phyloP scores from a whole-genome alignment of 2,888 invertebrate genomes.

The Drosophila macrospina region DNA sequence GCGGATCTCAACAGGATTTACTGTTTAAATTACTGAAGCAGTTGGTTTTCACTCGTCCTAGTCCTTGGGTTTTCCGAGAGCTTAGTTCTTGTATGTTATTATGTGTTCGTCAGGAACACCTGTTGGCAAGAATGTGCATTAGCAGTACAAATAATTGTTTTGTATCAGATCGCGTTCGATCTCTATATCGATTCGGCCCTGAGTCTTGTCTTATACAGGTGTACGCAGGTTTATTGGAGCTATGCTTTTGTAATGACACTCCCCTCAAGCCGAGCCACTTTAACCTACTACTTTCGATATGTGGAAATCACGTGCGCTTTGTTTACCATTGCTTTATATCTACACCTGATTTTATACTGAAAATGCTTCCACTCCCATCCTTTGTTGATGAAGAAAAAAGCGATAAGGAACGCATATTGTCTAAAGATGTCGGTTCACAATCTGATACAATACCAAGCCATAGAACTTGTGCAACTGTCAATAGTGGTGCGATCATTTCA shows the following conservation, averaged over 20 bases:
- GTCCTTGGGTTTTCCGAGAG: conserved; percentile 78
- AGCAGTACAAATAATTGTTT: conserved; percentile 71
- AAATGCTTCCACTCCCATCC: conserved; percentile 62
- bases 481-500: background rate
- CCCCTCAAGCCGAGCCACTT: conserved; percentile 66
- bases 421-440: conserved; percentile 5
- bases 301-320: conserved; percentile 80
- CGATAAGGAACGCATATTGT: conserved; percentile 30
- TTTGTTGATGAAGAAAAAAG: conserved; percentile 76
- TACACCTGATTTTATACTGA: conserved; percentile 77
- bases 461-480: background rate
- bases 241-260: conserved; percentile 73
- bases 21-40: conserved; percentile 79
- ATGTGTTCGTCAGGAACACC: conserved; percentile 43
- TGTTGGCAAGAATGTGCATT: conserved; percentile 65
- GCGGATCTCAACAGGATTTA: conserved; percentile 44
- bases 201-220: conserved; percentile 83
- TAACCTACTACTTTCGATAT: conserved; percentile 71
- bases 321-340: conserved; percentile 76
- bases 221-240: conserved; percentile 80
- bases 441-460: conserved; percentile 11
- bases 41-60: conserved; percentile 80
- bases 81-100: conserved; percentile 71
- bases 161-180: conserved; percentile 74
- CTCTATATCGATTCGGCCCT: conserved; percentile 77